Conservation (phyloP, 2,888 invertebrate species). For the Clistopyga incitator region DNA sequence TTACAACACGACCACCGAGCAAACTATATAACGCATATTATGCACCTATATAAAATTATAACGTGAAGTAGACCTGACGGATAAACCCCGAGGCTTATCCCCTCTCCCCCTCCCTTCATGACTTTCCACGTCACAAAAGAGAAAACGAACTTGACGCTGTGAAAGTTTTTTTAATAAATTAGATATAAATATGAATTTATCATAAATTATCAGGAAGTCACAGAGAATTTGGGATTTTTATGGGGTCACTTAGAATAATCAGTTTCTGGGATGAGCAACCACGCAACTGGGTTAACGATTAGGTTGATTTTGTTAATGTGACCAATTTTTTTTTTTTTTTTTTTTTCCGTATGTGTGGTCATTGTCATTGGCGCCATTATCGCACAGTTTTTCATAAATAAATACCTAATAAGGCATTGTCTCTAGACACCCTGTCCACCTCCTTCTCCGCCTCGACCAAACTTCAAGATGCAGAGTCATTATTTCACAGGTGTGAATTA, state of each 20-base stretch:
- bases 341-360: not conserved
- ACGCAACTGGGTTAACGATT: no score
- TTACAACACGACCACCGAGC: not conserved
- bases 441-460: not conserved
- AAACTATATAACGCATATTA: not conserved
- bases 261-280: no score
- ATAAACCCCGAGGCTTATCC: not conserved
- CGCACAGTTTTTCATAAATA: not conserved
- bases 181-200: no score
- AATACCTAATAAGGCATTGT: not conserved
- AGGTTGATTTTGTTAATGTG: no score
- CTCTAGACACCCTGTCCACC: not conserved
- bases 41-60: not conserved
- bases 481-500: constrained; percentile 7
- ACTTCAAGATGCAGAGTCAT: not conserved
- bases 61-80: not conserved
- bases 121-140: not conserved
- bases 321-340: no score
- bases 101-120: not conserved
- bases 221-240: no score
- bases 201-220: no score
- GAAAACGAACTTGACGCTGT: not conserved
- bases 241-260: no score
- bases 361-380: not conserved
- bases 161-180: not conserved